These are phyloP conservation scores for Isichthys henryi DNA, from an alignment of 2,113 vertebrate species.

Conservation along the genomic window DNA sequence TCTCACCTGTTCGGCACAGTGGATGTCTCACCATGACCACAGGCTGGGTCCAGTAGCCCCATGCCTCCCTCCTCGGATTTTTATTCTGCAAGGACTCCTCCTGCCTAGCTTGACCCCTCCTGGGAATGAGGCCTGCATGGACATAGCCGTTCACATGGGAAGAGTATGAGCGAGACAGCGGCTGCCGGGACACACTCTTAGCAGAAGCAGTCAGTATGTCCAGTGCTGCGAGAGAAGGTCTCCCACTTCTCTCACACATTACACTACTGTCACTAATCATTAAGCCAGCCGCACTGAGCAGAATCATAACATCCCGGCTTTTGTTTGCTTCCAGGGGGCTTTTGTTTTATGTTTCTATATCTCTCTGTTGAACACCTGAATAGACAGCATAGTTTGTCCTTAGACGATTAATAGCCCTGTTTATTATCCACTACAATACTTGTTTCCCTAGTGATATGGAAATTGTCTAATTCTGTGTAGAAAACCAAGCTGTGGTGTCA, in stretches of 20 bases:
- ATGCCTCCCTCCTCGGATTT: not conserved
- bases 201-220: not conserved
- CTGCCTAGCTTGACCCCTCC: not conserved
- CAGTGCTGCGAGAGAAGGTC: not conserved
- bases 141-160: not conserved
- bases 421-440: not conserved
- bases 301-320: not conserved
- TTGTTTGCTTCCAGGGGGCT: not conserved
- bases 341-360: not conserved
- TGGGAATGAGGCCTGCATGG: not conserved
- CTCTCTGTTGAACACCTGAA: not conserved
- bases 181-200: not conserved
- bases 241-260: not conserved
- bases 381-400: not conserved
- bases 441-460: not conserved
- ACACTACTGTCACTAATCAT: not conserved
- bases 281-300: not conserved
- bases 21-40: not conserved
- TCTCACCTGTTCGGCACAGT: not conserved
- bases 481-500: not conserved
- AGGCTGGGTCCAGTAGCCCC: not conserved
- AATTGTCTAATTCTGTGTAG: not conserved
- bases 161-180: conserved; percentile 25
- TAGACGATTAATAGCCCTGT: not conserved
- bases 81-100: not conserved